Evolutionary conservation across 2,113 vertebrate genomes (phyloP).

Genomic region (Channa argus): DNA sequence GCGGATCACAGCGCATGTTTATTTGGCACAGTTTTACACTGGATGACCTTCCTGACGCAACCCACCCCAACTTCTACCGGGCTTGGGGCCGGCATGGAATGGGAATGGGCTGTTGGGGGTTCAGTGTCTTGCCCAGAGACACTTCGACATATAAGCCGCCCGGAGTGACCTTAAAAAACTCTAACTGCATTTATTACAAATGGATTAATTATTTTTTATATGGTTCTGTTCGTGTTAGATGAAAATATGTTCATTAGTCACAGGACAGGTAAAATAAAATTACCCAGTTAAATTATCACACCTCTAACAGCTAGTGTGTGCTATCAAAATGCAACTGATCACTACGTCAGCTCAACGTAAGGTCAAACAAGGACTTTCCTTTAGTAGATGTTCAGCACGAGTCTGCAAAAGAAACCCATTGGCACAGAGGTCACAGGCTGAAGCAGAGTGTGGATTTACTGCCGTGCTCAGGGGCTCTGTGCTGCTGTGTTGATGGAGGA

Average conservation of each 20-base stretch:
- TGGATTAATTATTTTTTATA: background rate
- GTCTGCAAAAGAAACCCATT: constrained; percentile 3
- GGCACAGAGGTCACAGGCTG: constrained; percentile 9
- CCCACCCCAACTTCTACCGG: no score
- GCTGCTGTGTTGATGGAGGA: constrained; percentile 5
- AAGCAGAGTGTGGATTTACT: constrained; percentile 25
- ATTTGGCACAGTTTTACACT: no score
- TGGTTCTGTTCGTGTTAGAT: background rate
- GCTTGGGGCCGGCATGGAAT: no score
- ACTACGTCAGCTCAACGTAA: background rate
- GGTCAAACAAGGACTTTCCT: constrained; percentile 16
- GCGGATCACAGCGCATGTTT: no score
- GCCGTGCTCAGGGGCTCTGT: constrained; percentile 28
- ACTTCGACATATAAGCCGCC: no score
- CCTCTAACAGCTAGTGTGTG: background rate
- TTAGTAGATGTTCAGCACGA: constrained; percentile 14
- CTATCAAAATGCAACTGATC: constrained; percentile 4
- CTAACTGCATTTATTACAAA: background rate
- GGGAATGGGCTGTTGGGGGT: no score
- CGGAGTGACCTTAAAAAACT: no score
- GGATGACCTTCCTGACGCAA: no score
- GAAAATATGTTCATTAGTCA: background rate
- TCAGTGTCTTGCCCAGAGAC: no score
- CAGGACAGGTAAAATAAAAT: background rate
- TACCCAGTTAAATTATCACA: background rate